Evolutionary conservation across 1,140 invertebrate species (phyloP).

Genomic region (Chrysomallon squamiferum): DNA sequence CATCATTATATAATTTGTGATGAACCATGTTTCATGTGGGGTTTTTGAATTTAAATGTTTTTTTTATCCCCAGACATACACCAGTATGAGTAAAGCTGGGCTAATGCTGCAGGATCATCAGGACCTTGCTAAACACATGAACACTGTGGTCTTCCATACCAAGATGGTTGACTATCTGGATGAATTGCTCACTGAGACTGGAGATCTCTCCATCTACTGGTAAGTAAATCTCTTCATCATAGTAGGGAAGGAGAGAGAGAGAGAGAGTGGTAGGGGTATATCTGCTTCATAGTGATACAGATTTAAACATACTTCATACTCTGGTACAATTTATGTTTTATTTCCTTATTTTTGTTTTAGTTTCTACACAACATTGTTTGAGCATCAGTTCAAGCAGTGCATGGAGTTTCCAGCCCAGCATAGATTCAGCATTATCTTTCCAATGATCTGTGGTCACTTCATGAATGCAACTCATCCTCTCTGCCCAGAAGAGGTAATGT

Average conservation of each 20-base stretch:
- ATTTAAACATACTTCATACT: too few species aligned
- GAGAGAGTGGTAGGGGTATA: too few species aligned
- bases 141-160: constrained; percentile 95
- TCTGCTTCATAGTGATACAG: too few species aligned
- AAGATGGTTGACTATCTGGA: constrained; percentile 99
- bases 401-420: constrained; percentile 98
- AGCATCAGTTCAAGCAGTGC: constrained; percentile 98
- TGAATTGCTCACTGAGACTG: constrained; percentile 94
- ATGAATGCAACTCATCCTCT: constrained; percentile 97
- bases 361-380: constrained; percentile 96
- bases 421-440: constrained; percentile 96
- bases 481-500: constrained; percentile 91
- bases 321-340: too few species aligned
- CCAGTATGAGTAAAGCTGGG: constrained; percentile 83
- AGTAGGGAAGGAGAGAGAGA: too few species aligned
- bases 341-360: too few species aligned
- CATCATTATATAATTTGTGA: too few species aligned
- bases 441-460: constrained; percentile 96
- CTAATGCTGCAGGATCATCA: constrained; percentile 85
- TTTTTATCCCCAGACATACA: constrained; percentile 74
- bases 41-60: too few species aligned
- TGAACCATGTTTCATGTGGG: too few species aligned
- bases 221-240: too few species aligned
- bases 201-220: constrained; percentile 96
- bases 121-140: constrained; percentile 87